phyloP scores from a whole-genome alignment of 1,140 invertebrate genomes.

The Pygmarrhopalites habei region DNA sequence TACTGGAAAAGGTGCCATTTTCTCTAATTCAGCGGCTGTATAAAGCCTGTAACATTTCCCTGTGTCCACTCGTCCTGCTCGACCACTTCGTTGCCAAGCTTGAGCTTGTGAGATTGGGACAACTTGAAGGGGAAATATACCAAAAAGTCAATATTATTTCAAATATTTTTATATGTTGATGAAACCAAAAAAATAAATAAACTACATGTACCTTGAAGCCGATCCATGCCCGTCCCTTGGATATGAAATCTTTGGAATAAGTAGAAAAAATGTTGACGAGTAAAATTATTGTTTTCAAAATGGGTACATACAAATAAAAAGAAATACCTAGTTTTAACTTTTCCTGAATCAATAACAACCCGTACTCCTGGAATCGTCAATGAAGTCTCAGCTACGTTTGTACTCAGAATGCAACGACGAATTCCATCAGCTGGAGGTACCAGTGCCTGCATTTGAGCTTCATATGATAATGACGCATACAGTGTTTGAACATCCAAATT shows the following conservation, averaged over 20 bases:
- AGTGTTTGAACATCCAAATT: slow-evolving; percentile 66
- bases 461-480: slow-evolving; percentile 70
- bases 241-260: slow-evolving; percentile 14
- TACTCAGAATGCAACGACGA: slow-evolving; percentile 89
- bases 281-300: too few relatives aligned
- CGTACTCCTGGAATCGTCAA: slow-evolving; percentile 90
- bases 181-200: too few relatives aligned
- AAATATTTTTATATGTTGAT: too few relatives aligned
- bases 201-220: too few relatives aligned
- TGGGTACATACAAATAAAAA: too few relatives aligned
- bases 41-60: slow-evolving; percentile 80
- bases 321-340: slow-evolving; percentile 81
- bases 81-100: slow-evolving; percentile 80
- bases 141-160: too few relatives aligned
- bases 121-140: too few relatives aligned
- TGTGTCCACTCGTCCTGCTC: slow-evolving; percentile 76
- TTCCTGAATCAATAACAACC: slow-evolving; percentile 89
- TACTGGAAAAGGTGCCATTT: slow-evolving; percentile 59
- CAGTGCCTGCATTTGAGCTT: slow-evolving; percentile 72
- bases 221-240: slow-evolving; percentile 61
- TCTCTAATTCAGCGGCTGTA: slow-evolving; percentile 62
- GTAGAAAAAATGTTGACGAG: too few relatives aligned
- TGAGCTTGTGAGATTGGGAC: slow-evolving; percentile 82
- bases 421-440: slow-evolving; percentile 55
- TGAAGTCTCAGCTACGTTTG: slow-evolving; percentile 96